Evolutionary conservation across 2,113 vertebrate species (phyloP).

Genomic region (Mugil cephalus): DNA sequence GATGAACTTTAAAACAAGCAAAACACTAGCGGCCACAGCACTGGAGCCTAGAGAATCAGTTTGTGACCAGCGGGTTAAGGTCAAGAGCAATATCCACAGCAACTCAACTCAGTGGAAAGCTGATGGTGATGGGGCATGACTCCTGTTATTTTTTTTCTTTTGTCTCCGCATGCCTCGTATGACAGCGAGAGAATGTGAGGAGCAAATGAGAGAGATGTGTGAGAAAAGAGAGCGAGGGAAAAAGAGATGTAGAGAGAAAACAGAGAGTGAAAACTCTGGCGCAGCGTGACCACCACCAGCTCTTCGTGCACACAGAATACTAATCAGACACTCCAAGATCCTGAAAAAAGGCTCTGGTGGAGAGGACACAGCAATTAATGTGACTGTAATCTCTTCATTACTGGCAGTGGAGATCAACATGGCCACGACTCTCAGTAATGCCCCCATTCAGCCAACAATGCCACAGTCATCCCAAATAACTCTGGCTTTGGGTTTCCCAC

Average conservation of each 20-base stretch:
- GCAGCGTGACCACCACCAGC: constrained; percentile 67
- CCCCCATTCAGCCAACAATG: background rate
- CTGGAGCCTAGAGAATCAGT: constrained; percentile 11
- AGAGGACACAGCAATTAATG: constrained; percentile 55
- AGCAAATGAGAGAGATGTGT: background rate
- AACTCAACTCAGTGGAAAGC: constrained; percentile 52
- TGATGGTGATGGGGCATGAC: constrained; percentile 51
- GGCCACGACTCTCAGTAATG: background rate
- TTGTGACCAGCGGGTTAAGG: constrained; percentile 5
- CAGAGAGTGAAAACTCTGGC: constrained; percentile 56
- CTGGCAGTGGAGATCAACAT: constrained; percentile 23
- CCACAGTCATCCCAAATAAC: background rate
- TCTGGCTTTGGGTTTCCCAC: background rate
- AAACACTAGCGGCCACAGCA: constrained; percentile 10
- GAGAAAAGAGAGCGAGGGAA: constrained; percentile 29
- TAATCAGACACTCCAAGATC: constrained; percentile 67
- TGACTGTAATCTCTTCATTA: constrained; percentile 60
- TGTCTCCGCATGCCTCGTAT: constrained; percentile 42
- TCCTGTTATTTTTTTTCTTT: constrained; percentile 63
- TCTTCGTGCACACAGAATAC: constrained; percentile 68
- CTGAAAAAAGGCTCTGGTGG: constrained; percentile 37
- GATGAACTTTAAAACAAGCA: background rate
- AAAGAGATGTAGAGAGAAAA: constrained; percentile 46
- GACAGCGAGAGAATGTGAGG: constrained; percentile 39
- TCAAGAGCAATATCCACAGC: constrained; percentile 35